Evolutionary conservation across 1,140 invertebrate genomes (phyloP), one percentile per base, ranked within the genome.

Genomic region (Drosophila punjabiensis): DNA sequence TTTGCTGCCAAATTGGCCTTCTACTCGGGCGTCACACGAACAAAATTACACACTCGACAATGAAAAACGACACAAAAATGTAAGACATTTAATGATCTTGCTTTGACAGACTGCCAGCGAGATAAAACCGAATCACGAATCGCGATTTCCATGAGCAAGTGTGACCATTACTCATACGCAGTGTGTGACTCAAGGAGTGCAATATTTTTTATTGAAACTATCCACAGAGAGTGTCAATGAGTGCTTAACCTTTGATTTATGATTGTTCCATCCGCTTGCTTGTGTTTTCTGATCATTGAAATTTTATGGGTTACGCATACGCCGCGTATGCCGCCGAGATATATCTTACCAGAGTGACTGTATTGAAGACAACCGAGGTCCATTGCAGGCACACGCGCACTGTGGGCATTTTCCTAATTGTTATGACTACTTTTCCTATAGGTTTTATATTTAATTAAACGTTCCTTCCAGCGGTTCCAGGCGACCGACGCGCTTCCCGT

Each of bases 341-440:
- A 20, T 9, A 9, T 59, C 86, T 86, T 64, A 90, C 86, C 86
- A 90, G 52, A 64, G 87, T 90, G 48, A 90, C 53, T 18, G 76
- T 73, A 61, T 85, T 90, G 53, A 81, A 90, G 13, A 82, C 68
- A 4, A 90, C 82, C 35, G 82, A 71, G 13, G 86, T 77, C 86
- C 86, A 90, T 82, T 90, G 86, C 63, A 90, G 48, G 70, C 79
- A 90, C 55, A 90, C 87, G 69, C 83, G 82, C 18, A 90, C 14
- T 35, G 86, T 80, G 16, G 86, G 76, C 86, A 90, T 90, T 63
- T 43, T 67, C 16, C 14, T 64, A 32, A 20, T 41, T 59, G 16
- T 35, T 50, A 20, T 8, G 20, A 33, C 56, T 55, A 24, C 18
- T 28, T 45, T 39, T 56, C 30, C 63, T 60, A 59, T 64, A 35